Evolutionary conservation across 2,888 invertebrate species (phyloP), one percentile per base, ranked within the genome.

Genomic region (Cosmopolites sordidus): DNA sequence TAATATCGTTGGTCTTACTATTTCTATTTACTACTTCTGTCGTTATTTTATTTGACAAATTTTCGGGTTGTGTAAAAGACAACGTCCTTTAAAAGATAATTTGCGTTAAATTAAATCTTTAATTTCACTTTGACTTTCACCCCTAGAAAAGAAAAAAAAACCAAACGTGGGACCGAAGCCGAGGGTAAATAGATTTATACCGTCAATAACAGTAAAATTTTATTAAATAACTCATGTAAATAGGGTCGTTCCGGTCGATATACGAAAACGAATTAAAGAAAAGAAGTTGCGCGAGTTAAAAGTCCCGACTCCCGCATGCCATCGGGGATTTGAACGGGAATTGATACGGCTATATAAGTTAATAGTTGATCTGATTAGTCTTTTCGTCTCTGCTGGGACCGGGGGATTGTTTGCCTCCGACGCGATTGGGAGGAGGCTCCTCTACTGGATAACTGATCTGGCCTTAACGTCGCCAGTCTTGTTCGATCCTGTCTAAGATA

Each of bases 281-380:
- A 66, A 67, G 66, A 66, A 66, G 63, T 64, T 62, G 57, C 60
- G 57, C 22, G 38, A 68, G 65, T 65, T 66, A 62, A 64, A 67
- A 65, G 62, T 64, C 55, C 60, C 16, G 46, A 33, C 59, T 66
- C 66, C 62, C 60, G 53, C 56, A 61, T 61, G 62, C 65, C 66
- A 62, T 65, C 59, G 57, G 63, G 61, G 62, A 65, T 62, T 55
- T 61, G 65, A 65, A 63, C 65, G 64, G 67, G 70, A 73, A 74
- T 73, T 74, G 74, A 73, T 74, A 73, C 72, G 67, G 72, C 72
- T 70, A 73, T 73, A 72, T 72, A 74, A 74, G 72, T 73, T 74
- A 73, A 74, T 73, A 72, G 74, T 70, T 70, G 70, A 68, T 68
- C 69, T 72, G 72, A 73, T 73, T 73, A 73, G 71, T 64, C 64